Evolutionary conservation across 2,888 invertebrate species (phyloP).

Genomic region (Macaria notata): DNA sequence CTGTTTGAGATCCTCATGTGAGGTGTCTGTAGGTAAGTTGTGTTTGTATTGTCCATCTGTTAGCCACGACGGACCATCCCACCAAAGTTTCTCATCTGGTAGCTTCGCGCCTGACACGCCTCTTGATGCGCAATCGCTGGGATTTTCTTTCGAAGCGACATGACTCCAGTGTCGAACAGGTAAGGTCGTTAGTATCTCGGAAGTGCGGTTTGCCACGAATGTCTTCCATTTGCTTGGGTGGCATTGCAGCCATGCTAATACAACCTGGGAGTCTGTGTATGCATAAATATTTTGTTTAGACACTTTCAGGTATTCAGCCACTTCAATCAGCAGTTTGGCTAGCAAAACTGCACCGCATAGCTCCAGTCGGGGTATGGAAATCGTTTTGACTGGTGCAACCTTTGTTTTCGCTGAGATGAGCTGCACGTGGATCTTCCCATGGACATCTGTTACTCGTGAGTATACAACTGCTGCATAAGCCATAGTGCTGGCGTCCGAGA

Average conservation of each 20-base stretch:
- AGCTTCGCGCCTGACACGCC: constrained; percentile 15
- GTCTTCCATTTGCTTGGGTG: constrained; percentile 1
- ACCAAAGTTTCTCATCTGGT: constrained; percentile 6
- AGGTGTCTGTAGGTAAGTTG: constrained; percentile 3
- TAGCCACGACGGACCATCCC: constrained; percentile 2
- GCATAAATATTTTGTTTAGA: constrained; percentile 1
- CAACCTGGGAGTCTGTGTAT: constrained; percentile 1
- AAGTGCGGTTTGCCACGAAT: background rate
- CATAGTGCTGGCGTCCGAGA: background rate
- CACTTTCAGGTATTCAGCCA: background rate
- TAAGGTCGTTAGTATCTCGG: background rate
- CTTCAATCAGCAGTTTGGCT: background rate
- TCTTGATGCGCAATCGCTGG: constrained; percentile 35
- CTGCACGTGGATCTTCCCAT: background rate
- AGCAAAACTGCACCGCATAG: constrained; percentile 1
- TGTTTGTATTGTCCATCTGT: constrained; percentile 4
- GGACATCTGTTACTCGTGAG: background rate
- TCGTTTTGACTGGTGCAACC: background rate
- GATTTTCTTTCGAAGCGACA: constrained; percentile 25
- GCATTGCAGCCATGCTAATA: background rate
- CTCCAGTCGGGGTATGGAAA: constrained; percentile 1
- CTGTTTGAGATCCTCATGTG: constrained; percentile 5
- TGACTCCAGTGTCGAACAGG: constrained; percentile 10
- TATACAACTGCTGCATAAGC: constrained; percentile 2
- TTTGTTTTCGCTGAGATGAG: background rate